Evolutionary conservation across 2,888 invertebrate species (phyloP).

Genomic region (Drosophila meridionalis): DNA sequence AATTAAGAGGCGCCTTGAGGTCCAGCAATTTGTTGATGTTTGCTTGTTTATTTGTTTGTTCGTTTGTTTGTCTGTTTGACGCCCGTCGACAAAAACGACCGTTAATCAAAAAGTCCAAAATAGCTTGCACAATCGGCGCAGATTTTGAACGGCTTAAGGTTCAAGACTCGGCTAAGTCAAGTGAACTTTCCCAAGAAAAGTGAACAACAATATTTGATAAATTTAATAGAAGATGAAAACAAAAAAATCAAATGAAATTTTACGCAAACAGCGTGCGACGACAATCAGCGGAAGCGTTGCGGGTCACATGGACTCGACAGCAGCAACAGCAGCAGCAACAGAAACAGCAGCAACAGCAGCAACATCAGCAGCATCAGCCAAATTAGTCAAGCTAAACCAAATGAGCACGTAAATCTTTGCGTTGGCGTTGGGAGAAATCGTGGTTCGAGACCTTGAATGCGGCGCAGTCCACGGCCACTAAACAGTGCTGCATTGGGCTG

Average conservation of each 20-base stretch:
- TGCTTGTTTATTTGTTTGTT: conserved; percentile 32
- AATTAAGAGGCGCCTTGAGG: conserved; percentile 66
- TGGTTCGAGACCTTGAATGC: conserved; percentile 77
- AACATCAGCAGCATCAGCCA: conserved; percentile 27
- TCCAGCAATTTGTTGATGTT: conserved; percentile 43
- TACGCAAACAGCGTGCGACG: conserved; percentile 62
- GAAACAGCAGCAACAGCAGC: conserved; percentile 15
- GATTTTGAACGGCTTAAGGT: conserved; percentile 39
- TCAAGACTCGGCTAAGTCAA: conserved; percentile 19
- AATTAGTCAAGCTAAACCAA: conserved; percentile 71
- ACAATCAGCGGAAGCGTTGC: conserved; percentile 80
- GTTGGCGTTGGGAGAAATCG: conserved; percentile 73
- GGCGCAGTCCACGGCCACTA: conserved; percentile 12
- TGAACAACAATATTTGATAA: conserved; percentile 32
- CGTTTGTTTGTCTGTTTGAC: conserved; percentile 9
- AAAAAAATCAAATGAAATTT: conserved; percentile 60
- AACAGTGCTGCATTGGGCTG: conserved; percentile 44
- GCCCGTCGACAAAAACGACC: conserved; percentile 50
- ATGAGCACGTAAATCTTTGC: conserved; percentile 71
- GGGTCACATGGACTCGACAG: conserved; percentile 56
- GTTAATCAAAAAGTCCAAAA: conserved; percentile 62
- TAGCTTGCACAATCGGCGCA: conserved; percentile 64
- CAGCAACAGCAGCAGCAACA: conserved; percentile 2
- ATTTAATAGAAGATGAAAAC: conserved; percentile 54
- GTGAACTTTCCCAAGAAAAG: conserved; percentile 62